A percentile compares a stretch with the other conserved stretches of the same genome.
Evolutionary conservation across 2,888 invertebrate genomes (phyloP).

Genomic region (Chymomyza fuscimana): DNA sequence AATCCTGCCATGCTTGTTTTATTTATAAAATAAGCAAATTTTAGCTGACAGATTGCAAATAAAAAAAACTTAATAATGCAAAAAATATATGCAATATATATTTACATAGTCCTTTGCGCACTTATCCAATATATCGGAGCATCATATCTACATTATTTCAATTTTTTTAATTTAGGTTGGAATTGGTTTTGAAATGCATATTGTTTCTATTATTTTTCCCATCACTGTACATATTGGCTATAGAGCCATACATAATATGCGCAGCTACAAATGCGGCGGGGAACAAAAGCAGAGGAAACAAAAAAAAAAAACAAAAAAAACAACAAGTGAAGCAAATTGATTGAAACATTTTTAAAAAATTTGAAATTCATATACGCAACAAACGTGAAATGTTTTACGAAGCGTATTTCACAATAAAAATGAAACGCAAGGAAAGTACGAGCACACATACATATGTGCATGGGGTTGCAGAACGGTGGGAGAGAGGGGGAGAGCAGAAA

Average conservation of each 20-base stretch:
- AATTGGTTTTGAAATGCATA: too few species aligned
- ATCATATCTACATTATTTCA: too few species aligned
- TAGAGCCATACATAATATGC: background rate
- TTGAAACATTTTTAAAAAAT: conserved; percentile 73
- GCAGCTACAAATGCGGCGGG: background rate
- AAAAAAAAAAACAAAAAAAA: conserved; percentile 10
- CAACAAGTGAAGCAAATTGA: conserved; percentile 43
- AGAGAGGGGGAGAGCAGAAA: conserved; percentile 20
- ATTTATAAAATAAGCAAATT: too few species aligned
- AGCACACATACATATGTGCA: conserved; percentile 41
- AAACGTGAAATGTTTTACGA: conserved; percentile 74
- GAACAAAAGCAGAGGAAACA: background rate
- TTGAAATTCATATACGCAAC: conserved; percentile 74
- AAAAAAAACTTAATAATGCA: too few species aligned
- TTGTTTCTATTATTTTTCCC: too few species aligned
- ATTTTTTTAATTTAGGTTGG: too few species aligned
- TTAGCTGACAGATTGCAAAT: too few species aligned
- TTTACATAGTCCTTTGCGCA: too few species aligned
- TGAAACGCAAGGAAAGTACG: conserved; percentile 59
- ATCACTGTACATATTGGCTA: conserved; percentile 27
- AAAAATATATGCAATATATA: too few species aligned
- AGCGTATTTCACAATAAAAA: conserved; percentile 70
- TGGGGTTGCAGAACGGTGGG: background rate
- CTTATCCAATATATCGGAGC: too few species aligned
- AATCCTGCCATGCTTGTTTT: too few species aligned